Percentiles rank a stretch among this genome's conserved stretches.
These are phyloP conservation scores for Neodontobutis hainanensis DNA, from an alignment of 2,113 vertebrate species.

Conservation along the genomic window DNA sequence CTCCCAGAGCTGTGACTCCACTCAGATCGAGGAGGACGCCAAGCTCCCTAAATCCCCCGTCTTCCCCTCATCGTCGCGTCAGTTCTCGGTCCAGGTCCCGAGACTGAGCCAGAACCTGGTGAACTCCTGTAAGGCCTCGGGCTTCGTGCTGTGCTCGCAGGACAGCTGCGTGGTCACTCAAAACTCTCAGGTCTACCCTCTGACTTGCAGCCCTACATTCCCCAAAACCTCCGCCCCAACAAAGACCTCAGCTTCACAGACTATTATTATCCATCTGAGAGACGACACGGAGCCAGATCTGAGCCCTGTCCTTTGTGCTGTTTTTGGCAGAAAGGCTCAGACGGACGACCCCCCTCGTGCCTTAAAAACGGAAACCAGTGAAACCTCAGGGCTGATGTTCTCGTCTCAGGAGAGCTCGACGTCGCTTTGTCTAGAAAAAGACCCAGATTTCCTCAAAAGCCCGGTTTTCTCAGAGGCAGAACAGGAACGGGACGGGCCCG, in stretches of 20 bases:
- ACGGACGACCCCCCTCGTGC: background rate
- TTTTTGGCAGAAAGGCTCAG: conserved; percentile 31
- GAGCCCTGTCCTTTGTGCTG: background rate
- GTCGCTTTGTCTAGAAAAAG: conserved; percentile 26
- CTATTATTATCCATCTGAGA: background rate
- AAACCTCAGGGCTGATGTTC: conserved; percentile 59
- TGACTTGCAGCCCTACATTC: conserved; percentile 33
- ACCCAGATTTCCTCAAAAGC: background rate
- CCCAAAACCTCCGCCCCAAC: background rate
- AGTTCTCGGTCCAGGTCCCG: conserved; percentile 15
- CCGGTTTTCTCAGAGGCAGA: background rate
- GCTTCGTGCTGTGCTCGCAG: conserved; percentile 63
- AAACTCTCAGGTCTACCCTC: background rate
- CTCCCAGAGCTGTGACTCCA: conserved; percentile 53
- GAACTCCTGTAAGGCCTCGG: conserved; percentile 38
- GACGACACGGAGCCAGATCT: background rate
- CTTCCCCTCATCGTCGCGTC: conserved; percentile 32
- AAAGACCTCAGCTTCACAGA: conserved; percentile 21
- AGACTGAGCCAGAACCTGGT: conserved; percentile 43
- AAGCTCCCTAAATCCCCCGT: conserved; percentile 35
- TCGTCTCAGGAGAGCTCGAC: conserved; percentile 54
- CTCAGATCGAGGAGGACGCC: conserved; percentile 26
- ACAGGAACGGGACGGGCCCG: background rate
- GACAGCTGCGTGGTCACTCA: background rate
- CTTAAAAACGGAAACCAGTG: background rate